Evolutionary conservation across 2,888 invertebrate genomes (phyloP).

Genomic region (Netelia melanura): DNA sequence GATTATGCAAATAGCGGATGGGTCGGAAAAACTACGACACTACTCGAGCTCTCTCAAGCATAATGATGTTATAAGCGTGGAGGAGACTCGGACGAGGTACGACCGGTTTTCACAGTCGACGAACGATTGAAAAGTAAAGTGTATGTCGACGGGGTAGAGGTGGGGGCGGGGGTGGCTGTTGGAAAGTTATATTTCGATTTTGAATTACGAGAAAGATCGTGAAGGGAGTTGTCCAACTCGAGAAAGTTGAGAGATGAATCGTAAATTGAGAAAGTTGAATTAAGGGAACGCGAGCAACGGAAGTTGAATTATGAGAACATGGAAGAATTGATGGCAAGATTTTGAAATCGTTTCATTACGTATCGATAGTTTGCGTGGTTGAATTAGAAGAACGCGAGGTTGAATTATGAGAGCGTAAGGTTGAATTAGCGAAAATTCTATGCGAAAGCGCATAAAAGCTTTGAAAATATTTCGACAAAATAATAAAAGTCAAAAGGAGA

Average conservation of each 20-base stretch:
- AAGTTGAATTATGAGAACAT: background rate
- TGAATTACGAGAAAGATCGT: background rate
- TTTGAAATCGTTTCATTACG: too few species aligned
- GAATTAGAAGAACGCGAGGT: background rate
- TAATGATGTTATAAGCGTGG: slow-evolving; percentile 20
- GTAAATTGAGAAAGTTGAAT: background rate
- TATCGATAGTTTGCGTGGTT: background rate
- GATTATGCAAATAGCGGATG: slow-evolving; percentile 70
- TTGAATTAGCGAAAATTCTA: background rate
- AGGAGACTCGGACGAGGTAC: background rate
- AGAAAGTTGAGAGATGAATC: background rate
- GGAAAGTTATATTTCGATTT: background rate
- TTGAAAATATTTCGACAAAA: too few species aligned
- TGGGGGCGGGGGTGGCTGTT: background rate
- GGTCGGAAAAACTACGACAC: slow-evolving; percentile 50
- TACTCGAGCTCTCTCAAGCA: background rate
- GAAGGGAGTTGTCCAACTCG: background rate
- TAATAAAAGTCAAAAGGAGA: too few species aligned
- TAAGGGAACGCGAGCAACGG: background rate
- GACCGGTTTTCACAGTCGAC: too few species aligned
- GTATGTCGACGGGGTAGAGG: background rate
- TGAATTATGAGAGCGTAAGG: background rate
- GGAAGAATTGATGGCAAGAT: background rate
- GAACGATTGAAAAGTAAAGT: too few species aligned
- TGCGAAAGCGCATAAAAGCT: too few species aligned